A percentile compares a stretch with the other conserved stretches of the same genome.
These are phyloP conservation scores for Carapus acus DNA, from an alignment of 2,797 vertebrate genomes.

Conservation along the genomic window DNA sequence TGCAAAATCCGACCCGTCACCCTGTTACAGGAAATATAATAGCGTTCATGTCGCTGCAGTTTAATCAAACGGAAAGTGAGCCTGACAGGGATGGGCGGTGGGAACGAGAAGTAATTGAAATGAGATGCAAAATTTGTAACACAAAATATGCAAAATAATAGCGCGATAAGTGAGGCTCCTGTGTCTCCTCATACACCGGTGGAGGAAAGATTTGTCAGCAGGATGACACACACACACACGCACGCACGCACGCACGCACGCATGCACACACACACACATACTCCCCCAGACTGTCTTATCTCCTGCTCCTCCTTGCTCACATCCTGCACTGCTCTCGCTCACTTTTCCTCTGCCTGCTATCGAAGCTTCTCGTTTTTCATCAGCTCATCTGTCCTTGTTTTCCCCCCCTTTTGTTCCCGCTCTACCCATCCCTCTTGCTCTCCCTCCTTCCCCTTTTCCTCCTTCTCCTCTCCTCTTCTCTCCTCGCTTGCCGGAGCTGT, in stretches of 20 bases:
- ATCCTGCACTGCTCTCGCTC: slow-evolving; percentile 1
- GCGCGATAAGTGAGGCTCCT: not conserved
- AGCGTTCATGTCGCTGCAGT: not conserved
- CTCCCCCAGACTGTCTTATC: slow-evolving; percentile 21
- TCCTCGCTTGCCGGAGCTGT: slow-evolving; percentile 14
- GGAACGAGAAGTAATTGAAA: not conserved
- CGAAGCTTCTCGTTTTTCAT: slow-evolving; percentile 8
- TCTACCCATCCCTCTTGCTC: slow-evolving; percentile 7
- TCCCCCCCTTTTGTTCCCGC: slow-evolving; percentile 4
- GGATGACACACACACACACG: slow-evolving; percentile 8
- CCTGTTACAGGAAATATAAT: not conserved
- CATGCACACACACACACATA: slow-evolving; percentile 7
- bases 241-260: too few relatives aligned
- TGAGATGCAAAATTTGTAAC: not conserved
- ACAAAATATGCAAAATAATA: slow-evolving; percentile 1
- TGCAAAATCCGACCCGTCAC: too few relatives aligned
- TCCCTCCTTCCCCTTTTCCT: not conserved
- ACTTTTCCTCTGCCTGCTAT: slow-evolving; percentile 4
- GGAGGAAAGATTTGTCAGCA: slow-evolving; percentile 11
- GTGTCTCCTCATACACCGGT: slow-evolving; percentile 16
- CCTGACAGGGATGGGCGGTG: slow-evolving; percentile 4
- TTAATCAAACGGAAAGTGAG: not conserved
- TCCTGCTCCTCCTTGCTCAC: slow-evolving; percentile 3
- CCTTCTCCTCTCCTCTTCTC: slow-evolving; percentile 33
- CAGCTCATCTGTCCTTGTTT: slow-evolving; percentile 4